These are phyloP conservation scores for Podarcis siculus DNA, from an alignment of 2,797 vertebrate genomes.

Conservation along the genomic window DNA sequence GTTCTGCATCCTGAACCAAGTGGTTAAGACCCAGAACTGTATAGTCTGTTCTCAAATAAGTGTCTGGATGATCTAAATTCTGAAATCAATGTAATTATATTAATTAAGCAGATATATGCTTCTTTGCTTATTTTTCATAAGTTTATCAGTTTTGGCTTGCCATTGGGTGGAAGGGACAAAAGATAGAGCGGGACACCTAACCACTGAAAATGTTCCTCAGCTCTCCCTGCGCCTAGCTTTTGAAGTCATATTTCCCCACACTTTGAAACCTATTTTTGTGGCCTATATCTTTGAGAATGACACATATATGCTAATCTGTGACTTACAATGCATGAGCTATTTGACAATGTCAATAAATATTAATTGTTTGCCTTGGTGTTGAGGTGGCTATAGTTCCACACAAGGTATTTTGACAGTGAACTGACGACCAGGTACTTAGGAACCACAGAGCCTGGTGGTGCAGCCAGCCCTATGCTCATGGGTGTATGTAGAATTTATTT, in stretches of 20 bases:
- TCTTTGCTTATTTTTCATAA: not conserved
- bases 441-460: too few relatives aligned
- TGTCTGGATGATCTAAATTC: not conserved
- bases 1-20: not conserved
- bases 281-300: not conserved
- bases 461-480: too few relatives aligned
- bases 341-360: not conserved
- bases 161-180: not conserved
- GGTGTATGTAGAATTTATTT: too few relatives aligned
- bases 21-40: not conserved
- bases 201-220: not conserved
- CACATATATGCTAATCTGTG: not conserved
- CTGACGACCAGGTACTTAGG: too few relatives aligned
- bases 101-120: too few relatives aligned
- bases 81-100: not conserved
- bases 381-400: too few relatives aligned
- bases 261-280: not conserved
- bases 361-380: not conserved
- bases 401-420: too few relatives aligned
- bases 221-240: not conserved
- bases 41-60: not conserved
- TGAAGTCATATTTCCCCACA: not conserved
- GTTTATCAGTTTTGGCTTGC: not conserved
- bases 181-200: not conserved
- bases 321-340: not conserved